Percentiles rank a stretch among this genome's conserved stretches.
phyloP scores from a whole-genome alignment of 2,113 vertebrate species.

The Austrofundulus limnaeus region DNA sequence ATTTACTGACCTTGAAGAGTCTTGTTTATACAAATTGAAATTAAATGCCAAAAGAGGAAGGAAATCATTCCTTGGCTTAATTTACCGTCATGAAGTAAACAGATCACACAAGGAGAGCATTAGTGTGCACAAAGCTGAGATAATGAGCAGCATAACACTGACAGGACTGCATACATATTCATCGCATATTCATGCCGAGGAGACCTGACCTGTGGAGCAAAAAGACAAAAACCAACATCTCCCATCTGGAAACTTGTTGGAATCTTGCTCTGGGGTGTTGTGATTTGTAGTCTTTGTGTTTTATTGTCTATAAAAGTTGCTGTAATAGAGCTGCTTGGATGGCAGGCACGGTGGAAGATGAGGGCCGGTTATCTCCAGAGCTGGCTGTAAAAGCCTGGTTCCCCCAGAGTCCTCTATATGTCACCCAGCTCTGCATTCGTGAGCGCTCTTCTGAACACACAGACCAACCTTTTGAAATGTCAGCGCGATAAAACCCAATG shows the following conservation, averaged over 20 bases:
- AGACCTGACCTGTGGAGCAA: slow-evolving; percentile 35
- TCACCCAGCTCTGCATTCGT: slow-evolving; percentile 65
- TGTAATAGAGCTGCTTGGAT: slow-evolving; percentile 59
- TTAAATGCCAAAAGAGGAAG: slow-evolving; percentile 63
- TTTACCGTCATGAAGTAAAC: slow-evolving; percentile 55
- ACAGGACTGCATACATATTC: slow-evolving; percentile 55
- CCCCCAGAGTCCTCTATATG: slow-evolving; percentile 58
- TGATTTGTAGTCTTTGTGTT: slow-evolving; percentile 61
- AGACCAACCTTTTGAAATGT: slow-evolving; percentile 82
- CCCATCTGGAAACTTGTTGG: slow-evolving; percentile 23
- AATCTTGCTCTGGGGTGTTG: slow-evolving; percentile 43
- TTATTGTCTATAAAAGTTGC: slow-evolving; percentile 60
- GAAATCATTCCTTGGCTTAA: slow-evolving; percentile 58
- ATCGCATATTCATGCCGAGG: slow-evolving; percentile 25
- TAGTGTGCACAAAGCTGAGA: slow-evolving; percentile 44
- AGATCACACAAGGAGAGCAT: slow-evolving; percentile 51
- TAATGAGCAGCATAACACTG: slow-evolving; percentile 52
- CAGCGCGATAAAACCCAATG: slow-evolving; percentile 73
- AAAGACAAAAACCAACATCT: slow-evolving; percentile 31
- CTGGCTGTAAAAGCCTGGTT: slow-evolving; percentile 63
- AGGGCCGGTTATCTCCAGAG: slow-evolving; percentile 36
- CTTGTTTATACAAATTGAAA: slow-evolving; percentile 73
- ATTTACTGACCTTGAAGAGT: slow-evolving; percentile 75
- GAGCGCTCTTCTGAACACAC: slow-evolving; percentile 44
- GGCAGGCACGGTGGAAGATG: neutral